Evolutionary conservation across 2,888 invertebrate genomes (phyloP).

Genomic region (Notodonta dromedarius): DNA sequence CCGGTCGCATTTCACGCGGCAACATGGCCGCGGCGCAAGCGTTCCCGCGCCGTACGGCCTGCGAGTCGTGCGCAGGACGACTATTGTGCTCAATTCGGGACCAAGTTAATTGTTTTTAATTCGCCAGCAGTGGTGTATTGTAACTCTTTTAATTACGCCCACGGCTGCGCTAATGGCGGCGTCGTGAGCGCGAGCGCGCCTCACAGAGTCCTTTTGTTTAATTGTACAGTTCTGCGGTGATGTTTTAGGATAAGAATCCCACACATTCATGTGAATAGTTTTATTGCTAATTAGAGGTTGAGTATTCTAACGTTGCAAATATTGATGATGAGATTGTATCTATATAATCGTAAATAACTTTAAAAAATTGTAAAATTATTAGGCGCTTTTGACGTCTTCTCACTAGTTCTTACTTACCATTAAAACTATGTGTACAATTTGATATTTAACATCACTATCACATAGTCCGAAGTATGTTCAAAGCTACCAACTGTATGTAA

Average conservation of each 20-base stretch:
- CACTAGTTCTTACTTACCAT: too few relatives aligned
- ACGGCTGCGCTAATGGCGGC: conserved; percentile 73
- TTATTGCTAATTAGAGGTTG: conserved; percentile 41
- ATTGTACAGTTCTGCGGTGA: conserved; percentile 61
- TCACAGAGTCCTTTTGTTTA: conserved; percentile 67
- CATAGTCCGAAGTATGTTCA: too few relatives aligned
- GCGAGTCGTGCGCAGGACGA: conserved; percentile 65
- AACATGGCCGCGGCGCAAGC: conserved; percentile 22
- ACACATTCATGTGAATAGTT: conserved; percentile 32
- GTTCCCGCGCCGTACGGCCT: conserved; percentile 23
- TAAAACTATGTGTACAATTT: too few relatives aligned
- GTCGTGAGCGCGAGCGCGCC: conserved; percentile 66
- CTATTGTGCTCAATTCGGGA: conserved; percentile 79
- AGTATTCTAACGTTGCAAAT: not conserved
- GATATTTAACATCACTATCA: too few relatives aligned
- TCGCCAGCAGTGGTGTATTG: conserved; percentile 73
- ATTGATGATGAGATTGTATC: not conserved
- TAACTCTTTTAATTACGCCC: conserved; percentile 82
- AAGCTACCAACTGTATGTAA: too few relatives aligned
- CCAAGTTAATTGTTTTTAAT: conserved; percentile 82
- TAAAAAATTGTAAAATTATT: too few relatives aligned
- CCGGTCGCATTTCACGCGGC: conserved; percentile 41
- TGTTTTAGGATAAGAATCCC: conserved; percentile 45
- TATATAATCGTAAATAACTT: not conserved
- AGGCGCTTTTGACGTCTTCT: too few relatives aligned